Evolutionary conservation across 1,140 invertebrate genomes (phyloP).

Genomic region (Pseudobourletiella spinata): DNA sequence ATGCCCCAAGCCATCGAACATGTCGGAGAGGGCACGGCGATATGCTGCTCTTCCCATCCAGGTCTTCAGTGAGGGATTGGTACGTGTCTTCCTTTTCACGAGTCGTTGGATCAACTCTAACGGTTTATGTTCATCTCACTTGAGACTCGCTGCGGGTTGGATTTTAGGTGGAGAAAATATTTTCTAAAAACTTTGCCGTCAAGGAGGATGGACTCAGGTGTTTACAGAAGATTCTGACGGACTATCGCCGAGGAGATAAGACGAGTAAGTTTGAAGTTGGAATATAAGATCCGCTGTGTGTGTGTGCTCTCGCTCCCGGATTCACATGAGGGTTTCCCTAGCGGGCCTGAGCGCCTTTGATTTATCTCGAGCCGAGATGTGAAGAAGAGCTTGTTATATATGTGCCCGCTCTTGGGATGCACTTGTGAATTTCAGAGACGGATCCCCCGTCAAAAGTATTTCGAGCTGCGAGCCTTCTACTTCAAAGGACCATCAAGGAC

Average conservation of each 20-base stretch:
- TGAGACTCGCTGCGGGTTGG: no score
- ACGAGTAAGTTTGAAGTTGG: constrained; percentile 25
- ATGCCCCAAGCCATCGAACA: constrained; percentile 29
- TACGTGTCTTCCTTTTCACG: constrained; percentile 43
- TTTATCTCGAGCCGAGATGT: no score
- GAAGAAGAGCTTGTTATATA: no score
- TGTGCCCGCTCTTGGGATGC: no score
- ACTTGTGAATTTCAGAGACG: constrained; percentile 34
- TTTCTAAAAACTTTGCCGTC: constrained; percentile 84
- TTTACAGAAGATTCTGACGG: constrained; percentile 58
- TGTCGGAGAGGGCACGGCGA: constrained; percentile 68
- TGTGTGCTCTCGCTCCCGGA: not conserved
- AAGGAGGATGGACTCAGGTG: constrained; percentile 78
- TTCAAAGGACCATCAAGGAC: constrained; percentile 38
- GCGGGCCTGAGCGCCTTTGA: no score
- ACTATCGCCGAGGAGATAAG: constrained; percentile 36
- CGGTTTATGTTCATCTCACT: no score
- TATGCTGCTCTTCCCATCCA: constrained; percentile 81
- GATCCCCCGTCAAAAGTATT: constrained; percentile 38
- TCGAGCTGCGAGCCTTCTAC: constrained; percentile 36
- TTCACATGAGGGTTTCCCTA: no score
- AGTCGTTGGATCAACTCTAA: no score
- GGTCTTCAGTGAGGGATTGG: constrained; percentile 79
- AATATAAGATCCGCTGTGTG: no score
- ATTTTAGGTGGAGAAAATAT: constrained; percentile 82